phyloP scores from a whole-genome alignment of 2,888 invertebrate genomes.

The Deilephila porcellus region DNA sequence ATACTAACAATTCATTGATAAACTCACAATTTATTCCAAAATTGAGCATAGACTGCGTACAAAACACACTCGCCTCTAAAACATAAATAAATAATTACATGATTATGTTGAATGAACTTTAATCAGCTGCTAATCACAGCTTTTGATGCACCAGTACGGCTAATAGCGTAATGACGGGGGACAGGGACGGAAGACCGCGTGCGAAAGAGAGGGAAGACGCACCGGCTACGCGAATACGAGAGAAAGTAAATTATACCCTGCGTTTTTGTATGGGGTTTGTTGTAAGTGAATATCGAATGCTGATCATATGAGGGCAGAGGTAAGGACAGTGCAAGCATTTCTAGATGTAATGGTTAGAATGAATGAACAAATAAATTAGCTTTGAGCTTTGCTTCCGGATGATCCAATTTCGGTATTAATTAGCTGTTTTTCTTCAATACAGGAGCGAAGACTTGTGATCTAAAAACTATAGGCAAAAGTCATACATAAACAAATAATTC shows the following conservation, averaged over 20 bases:
- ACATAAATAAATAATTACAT: slow-evolving; percentile 84
- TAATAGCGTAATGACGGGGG: slow-evolving; percentile 79
- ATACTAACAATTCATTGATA: background rate
- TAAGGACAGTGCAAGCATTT: background rate
- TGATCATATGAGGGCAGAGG: background rate
- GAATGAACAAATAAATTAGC: too few species aligned
- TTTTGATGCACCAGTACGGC: slow-evolving; percentile 66
- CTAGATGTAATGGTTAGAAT: too few species aligned
- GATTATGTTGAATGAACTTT: slow-evolving; percentile 82
- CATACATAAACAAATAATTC: too few species aligned
- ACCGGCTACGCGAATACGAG: slow-evolving; percentile 23
- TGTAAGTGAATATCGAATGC: slow-evolving; percentile 13
- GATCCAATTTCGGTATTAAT: too few species aligned
- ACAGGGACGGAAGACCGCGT: slow-evolving; percentile 51
- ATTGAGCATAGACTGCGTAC: slow-evolving; percentile 56
- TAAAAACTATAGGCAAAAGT: too few species aligned
- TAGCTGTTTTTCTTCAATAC: too few species aligned
- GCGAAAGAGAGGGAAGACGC: slow-evolving; percentile 45
- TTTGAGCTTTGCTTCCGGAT: too few species aligned
- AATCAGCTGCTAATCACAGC: slow-evolving; percentile 82
- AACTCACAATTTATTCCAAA: slow-evolving; percentile 44
- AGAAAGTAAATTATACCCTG: slow-evolving; percentile 19
- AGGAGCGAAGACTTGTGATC: too few species aligned
- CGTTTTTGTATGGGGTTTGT: background rate
- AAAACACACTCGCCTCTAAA: slow-evolving; percentile 79